Conservation (phyloP, 2,113 vertebrate genomes). For the Mixornis gularis region DNA sequence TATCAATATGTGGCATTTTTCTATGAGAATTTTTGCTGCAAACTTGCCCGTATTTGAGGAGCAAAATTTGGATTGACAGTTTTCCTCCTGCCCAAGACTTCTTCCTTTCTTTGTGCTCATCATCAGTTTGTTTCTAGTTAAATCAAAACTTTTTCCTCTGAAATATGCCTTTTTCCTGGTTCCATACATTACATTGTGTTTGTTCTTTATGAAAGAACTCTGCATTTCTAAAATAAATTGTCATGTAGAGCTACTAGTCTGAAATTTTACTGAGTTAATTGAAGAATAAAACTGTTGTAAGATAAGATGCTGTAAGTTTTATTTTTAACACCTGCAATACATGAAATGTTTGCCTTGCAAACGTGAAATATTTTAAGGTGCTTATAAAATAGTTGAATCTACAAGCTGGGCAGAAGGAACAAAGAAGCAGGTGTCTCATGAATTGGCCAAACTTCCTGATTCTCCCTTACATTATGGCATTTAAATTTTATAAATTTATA, state of each 20-base stretch:
- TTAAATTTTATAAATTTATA: neutral
- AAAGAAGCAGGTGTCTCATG: neutral
- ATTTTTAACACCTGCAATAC: neutral
- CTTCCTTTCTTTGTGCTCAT: neutral
- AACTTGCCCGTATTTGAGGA: neutral
- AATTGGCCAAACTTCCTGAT: neutral
- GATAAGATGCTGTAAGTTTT: neutral
- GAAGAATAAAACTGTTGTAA: neutral
- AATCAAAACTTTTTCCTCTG: neutral
- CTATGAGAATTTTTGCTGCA: neutral
- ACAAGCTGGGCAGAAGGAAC: neutral
- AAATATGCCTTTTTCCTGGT: neutral
- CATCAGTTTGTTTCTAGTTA: neutral
- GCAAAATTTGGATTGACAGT: neutral
- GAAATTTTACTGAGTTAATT: neutral
- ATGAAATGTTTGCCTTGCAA: neutral
- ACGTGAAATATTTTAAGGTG: neutral
- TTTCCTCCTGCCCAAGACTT: neutral
- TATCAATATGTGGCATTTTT: neutral
- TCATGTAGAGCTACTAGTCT: neutral
- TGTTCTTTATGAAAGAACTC: neutral
- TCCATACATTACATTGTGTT: neutral
- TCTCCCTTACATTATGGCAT: neutral
- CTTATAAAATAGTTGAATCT: neutral
- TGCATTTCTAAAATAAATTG: neutral